Conservation (phyloP, 2,888 invertebrate species). For the Tipula helvola region DNA sequence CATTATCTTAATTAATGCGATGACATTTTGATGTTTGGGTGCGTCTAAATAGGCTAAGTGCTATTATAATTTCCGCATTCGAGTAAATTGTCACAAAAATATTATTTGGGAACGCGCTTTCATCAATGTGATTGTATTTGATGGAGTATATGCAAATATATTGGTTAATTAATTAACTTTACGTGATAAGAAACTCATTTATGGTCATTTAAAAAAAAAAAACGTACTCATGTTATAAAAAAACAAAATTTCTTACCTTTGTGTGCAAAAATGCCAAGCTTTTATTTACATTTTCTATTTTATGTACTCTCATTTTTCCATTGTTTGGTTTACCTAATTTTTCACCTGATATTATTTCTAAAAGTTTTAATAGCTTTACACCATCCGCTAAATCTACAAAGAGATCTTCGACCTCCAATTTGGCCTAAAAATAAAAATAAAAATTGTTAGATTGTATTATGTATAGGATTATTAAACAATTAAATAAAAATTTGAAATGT, state of each 20-base stretch:
- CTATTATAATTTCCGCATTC: not conserved
- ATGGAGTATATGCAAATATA: not conserved
- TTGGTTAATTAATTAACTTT: not conserved
- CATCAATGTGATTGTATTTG: not conserved
- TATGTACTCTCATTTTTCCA: conserved; percentile 94
- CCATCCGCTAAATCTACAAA: conserved; percentile 96
- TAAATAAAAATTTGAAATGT: not conserved
- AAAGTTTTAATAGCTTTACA: conserved; percentile 75
- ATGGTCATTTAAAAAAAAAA: not conserved
- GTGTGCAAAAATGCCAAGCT: conserved; percentile 91
- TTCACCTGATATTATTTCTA: conserved; percentile 98
- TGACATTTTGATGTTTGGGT: not conserved
- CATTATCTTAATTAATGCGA: not conserved
- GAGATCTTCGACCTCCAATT: conserved; percentile 95
- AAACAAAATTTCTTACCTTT: conserved; percentile 45
- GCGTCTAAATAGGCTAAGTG: not conserved
- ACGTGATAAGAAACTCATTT: not conserved
- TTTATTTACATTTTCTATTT: conserved; percentile 98
- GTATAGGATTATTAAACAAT: not conserved
- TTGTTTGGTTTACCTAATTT: conserved; percentile 93
- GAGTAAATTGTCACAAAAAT: not conserved
- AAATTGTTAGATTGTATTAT: not conserved
- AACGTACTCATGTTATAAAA: not conserved
- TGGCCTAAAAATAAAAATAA: conserved; percentile 51
- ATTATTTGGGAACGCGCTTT: not conserved